A percentile compares a stretch with the other conserved stretches of the same genome.
phyloP scores from a whole-genome alignment of 2,797 vertebrate species.

The Steatocranus sp. region DNA sequence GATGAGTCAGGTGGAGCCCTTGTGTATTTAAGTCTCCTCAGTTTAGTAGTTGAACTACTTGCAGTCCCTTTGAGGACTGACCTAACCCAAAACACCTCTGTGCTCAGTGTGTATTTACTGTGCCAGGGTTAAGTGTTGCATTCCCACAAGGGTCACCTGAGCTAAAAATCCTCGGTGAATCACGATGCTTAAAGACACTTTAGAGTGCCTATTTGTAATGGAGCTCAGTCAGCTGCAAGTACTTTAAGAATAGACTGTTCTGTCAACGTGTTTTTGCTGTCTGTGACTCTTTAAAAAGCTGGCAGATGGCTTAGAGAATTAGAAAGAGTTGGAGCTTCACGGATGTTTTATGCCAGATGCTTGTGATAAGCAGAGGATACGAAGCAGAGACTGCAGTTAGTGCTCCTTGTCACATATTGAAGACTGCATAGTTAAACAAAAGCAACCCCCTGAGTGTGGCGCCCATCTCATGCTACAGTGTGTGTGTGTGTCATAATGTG shows the following conservation, averaged over 20 bases:
- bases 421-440: conserved; percentile 63
- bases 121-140: neutral
- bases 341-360: conserved; percentile 55
- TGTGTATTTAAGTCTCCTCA: neutral
- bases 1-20: neutral
- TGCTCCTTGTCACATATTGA: conserved; percentile 34
- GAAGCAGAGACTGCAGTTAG: conserved; percentile 31
- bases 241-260: conserved; percentile 5
- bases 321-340: conserved; percentile 42
- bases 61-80: neutral
- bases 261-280: conserved; percentile 29
- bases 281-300: conserved; percentile 22
- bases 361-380: conserved; percentile 37
- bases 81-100: neutral
- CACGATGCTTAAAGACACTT: neutral
- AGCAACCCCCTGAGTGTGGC: conserved; percentile 27
- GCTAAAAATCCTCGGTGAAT: neutral
- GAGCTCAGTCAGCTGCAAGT: neutral
- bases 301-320: conserved; percentile 53
- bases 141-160: neutral
- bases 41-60: neutral
- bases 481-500: conserved; percentile 36
- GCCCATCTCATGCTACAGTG: conserved; percentile 6
- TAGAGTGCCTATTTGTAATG: neutral
- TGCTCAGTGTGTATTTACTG: neutral